These are phyloP conservation scores for Ophioderma brevispina DNA, from an alignment of 35 echinoderm and acorn worm genomes.

Conservation along the genomic window DNA sequence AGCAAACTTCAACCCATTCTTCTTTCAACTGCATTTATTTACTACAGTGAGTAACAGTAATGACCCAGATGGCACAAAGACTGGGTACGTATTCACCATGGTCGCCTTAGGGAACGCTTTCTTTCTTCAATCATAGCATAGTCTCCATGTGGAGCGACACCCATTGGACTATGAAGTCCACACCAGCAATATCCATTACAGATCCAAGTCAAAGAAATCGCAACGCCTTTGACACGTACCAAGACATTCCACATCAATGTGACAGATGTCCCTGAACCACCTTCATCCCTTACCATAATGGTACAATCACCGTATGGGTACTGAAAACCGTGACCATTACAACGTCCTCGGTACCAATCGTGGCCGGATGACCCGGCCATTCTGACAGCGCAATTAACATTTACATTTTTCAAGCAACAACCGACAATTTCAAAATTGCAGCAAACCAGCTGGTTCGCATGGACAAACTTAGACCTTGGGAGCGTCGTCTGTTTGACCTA, in stretches of 20 bases:
- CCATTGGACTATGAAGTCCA: slow-evolving; percentile 42
- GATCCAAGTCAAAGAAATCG: slow-evolving; percentile 11
- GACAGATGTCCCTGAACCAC: slow-evolving; percentile 25
- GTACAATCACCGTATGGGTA: slow-evolving; percentile 14
- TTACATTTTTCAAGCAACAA: not conserved
- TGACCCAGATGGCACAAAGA: slow-evolving; percentile 35
- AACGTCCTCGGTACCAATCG: slow-evolving; percentile 1
- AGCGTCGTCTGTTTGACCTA: not conserved
- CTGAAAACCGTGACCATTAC: slow-evolving; percentile 28
- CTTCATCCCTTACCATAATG: slow-evolving; percentile 36
- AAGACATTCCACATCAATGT: slow-evolving; percentile 45
- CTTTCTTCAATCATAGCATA: not conserved
- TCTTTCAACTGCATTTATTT: too few relatives aligned
- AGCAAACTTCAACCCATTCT: too few relatives aligned
- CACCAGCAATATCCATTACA: not conserved
- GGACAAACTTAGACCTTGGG: slow-evolving; percentile 27
- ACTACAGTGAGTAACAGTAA: not conserved
- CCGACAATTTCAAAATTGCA: not conserved
- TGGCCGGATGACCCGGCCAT: slow-evolving; percentile 21
- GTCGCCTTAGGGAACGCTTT: slow-evolving; percentile 36
- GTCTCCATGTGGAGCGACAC: slow-evolving; percentile 22
- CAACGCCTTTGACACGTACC: not conserved
- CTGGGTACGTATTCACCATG: slow-evolving; percentile 38
- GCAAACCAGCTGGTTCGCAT: slow-evolving; percentile 8
- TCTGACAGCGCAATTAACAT: slow-evolving; percentile 13